These are phyloP conservation scores for Megalopta genalis DNA, from an alignment of 1,140 invertebrate species.

Conservation along the genomic window DNA sequence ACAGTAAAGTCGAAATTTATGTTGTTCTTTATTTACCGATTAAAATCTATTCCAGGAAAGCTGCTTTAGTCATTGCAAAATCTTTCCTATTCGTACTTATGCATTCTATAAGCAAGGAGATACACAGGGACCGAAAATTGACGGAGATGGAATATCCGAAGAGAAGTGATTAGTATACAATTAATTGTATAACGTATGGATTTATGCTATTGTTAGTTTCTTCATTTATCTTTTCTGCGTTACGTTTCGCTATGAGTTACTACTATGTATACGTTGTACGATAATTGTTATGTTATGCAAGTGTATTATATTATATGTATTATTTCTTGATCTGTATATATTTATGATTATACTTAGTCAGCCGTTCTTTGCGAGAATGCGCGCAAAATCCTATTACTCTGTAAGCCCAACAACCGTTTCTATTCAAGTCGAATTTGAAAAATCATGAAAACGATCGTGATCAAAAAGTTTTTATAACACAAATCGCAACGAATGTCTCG, in stretches of 20 bases:
- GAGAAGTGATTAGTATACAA: slow-evolving; percentile 7
- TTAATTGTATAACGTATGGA: slow-evolving; percentile 12
- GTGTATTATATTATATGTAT: slow-evolving; percentile 64
- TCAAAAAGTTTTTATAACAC: slow-evolving; percentile 5
- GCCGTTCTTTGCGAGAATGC: background rate
- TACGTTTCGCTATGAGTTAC: slow-evolving; percentile 55
- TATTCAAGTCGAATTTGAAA: slow-evolving; percentile 14
- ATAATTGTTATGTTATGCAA: slow-evolving; percentile 63
- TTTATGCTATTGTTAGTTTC: slow-evolving; percentile 49
- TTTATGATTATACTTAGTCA: slow-evolving; percentile 46
- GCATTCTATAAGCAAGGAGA: slow-evolving; percentile 7
- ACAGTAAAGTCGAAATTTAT: background rate
- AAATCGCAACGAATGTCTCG: slow-evolving; percentile 1
- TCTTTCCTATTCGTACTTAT: slow-evolving; percentile 3
- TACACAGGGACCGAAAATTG: slow-evolving; percentile 35
- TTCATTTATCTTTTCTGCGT: slow-evolving; percentile 47
- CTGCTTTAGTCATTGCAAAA: background rate
- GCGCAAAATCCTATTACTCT: slow-evolving; percentile 51
- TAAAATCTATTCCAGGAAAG: background rate
- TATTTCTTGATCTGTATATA: slow-evolving; percentile 61
- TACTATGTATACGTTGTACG: slow-evolving; percentile 56
- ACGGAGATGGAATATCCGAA: background rate
- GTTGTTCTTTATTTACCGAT: background rate
- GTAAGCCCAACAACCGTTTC: slow-evolving; percentile 29
- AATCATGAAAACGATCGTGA: background rate